Conservation (phyloP, 2,113 vertebrate species). For the Oreochromis spilurus region DNA sequence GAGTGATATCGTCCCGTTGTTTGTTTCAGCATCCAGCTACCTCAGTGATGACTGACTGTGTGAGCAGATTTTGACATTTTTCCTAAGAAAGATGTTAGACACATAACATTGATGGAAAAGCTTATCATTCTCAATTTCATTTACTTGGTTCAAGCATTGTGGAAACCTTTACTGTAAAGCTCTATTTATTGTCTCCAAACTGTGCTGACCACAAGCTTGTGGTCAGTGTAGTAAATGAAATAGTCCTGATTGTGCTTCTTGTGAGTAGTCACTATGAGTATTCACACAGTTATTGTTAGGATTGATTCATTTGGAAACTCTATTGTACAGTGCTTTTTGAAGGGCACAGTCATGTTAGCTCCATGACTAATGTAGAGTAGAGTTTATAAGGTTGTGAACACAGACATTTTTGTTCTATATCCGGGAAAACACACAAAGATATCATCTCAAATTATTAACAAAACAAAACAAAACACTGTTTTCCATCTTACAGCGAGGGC, state of each 20-base stretch:
- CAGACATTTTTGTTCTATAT: not conserved
- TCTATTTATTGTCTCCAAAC: not conserved
- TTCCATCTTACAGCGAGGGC: not conserved
- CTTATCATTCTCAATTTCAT: not conserved
- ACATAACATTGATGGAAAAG: slow-evolving; percentile 1
- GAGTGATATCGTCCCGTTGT: not conserved
- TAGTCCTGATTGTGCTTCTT: not conserved
- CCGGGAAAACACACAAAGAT: slow-evolving; percentile 2
- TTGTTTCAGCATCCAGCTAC: slow-evolving; percentile 19
- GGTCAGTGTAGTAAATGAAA: slow-evolving; percentile 3
- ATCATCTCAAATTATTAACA: not conserved
- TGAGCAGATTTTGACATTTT: slow-evolving; percentile 3
- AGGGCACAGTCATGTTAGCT: not conserved
- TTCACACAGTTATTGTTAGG: not conserved
- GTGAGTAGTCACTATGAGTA: slow-evolving; percentile 33
- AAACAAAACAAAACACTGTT: not conserved
- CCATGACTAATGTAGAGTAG: slow-evolving; percentile 15
- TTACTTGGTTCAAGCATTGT: not conserved
- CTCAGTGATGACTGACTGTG: slow-evolving; percentile 24
- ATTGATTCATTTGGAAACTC: not conserved
- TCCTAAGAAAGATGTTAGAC: not conserved
- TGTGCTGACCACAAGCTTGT: not conserved
- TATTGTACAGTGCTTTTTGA: slow-evolving; percentile 9
- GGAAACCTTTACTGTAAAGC: slow-evolving; percentile 13
- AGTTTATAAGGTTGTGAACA: slow-evolving; percentile 14